These are phyloP conservation scores for Paratrypauchen microcephalus DNA, from an alignment of 2,797 vertebrate species.

Conservation along the genomic window DNA sequence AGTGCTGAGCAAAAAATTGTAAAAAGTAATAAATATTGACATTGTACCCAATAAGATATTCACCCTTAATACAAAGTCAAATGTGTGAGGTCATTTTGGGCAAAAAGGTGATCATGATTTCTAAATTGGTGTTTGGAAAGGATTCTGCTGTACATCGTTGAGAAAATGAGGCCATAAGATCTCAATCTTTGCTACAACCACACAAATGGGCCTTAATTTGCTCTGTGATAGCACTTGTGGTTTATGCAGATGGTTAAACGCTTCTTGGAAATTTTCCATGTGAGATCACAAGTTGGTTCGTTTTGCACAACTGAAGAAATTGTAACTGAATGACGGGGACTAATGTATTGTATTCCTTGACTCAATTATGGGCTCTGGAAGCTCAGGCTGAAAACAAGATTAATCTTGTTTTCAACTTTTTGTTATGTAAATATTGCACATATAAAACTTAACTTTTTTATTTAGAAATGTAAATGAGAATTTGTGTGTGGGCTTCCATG, in stretches of 20 bases:
- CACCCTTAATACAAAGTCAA: not conserved
- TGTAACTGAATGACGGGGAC: not conserved
- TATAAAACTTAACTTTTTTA: not conserved
- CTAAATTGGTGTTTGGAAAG: conserved; percentile 53
- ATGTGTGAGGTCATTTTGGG: not conserved
- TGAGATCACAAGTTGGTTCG: conserved; percentile 22
- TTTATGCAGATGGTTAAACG: conserved; percentile 52
- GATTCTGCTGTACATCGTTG: conserved; percentile 49
- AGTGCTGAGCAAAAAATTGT: not conserved
- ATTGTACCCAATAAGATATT: not conserved
- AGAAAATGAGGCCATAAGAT: conserved; percentile 43
- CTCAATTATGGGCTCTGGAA: not conserved
- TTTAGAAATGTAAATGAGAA: not conserved
- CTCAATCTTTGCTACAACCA: conserved; percentile 55
- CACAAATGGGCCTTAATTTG: conserved; percentile 37
- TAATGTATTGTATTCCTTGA: not conserved
- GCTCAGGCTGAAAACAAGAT: not conserved
- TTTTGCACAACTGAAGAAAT: not conserved
- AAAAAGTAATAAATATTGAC: not conserved
- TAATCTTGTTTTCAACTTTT: not conserved
- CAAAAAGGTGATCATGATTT: conserved; percentile 23
- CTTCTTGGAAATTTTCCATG: conserved; percentile 50
- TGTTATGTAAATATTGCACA: not conserved
- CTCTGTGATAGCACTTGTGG: conserved; percentile 36
- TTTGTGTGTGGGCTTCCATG: not conserved